phyloP scores from a whole-genome alignment of 1,140 invertebrate species.

The Atta texana region DNA sequence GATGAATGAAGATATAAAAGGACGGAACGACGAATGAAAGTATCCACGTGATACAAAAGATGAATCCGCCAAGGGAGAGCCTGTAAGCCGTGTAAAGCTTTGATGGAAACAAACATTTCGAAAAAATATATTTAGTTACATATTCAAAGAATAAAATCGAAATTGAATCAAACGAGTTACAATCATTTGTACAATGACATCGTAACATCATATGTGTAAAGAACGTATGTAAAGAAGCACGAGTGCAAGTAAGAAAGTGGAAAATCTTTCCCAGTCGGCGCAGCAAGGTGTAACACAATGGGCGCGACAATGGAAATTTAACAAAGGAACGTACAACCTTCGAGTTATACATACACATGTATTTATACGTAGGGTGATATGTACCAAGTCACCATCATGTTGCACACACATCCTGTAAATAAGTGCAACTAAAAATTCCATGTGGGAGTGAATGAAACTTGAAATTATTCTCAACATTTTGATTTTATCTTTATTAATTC shows the following conservation, averaged over 20 bases:
- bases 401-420: too few relatives aligned
- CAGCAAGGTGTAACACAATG: constrained; percentile 44
- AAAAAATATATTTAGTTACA: not conserved
- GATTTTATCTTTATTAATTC: not conserved
- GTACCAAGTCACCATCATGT: not conserved
- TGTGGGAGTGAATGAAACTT: not conserved
- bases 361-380: not conserved
- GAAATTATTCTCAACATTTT: not conserved
- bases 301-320: constrained; percentile 41
- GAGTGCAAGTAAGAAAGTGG: constrained; percentile 26
- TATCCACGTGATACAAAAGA: not conserved
- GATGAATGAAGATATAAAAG: not conserved
- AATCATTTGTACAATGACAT: not conserved
- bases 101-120: not conserved
- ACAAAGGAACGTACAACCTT: constrained; percentile 41
- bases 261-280: not conserved
- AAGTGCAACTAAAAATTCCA: not conserved
- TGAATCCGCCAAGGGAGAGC: not conserved
- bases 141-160: not conserved
- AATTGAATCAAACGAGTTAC: not conserved
- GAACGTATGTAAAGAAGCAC: not conserved
- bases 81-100: not conserved
- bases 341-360: not conserved
- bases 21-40: not conserved
- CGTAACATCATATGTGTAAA: not conserved